Evolutionary conservation across 1,140 invertebrate genomes (phyloP), one percentile per base, ranked within the genome.

Genomic region (Piezodorus guildinii): DNA sequence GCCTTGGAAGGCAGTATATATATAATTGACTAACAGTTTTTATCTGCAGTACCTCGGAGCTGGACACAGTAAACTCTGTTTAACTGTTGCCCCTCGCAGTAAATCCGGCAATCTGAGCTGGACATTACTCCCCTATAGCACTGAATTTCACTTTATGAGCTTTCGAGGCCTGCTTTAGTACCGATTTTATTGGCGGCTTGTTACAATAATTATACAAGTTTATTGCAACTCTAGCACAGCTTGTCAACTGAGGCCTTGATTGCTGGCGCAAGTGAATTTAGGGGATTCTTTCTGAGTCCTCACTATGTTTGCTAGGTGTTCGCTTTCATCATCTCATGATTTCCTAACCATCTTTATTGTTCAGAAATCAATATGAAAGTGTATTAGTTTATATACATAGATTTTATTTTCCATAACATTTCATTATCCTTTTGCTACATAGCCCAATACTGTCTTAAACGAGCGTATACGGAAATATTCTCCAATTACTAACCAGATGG

Each of bases 161-260:
- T 23, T 56, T 23, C 23, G 23, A 21, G 17, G 17, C 23, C 52
- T 23, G 19, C 52, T 56, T 56, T 56, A 56, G 19, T 56, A 15
- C 17, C 23, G 2, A 21, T 56, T 56, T 56, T 56, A 56, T 56
- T 56, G 52, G 52, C 52, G 52, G 52, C 52, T 56, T 56, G 52
- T 25, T 56, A 56, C 52, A 56, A 56, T 56, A 56, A 56, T 56
- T 56, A 56, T 56, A 23, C 19, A 10, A 23, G 10, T 56, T 56
- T 56, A 56, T 56, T 56, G 52, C 52, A 10, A 39, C 34, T 21
- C 46, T 56, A 25, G 19, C 23, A 19, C 52, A 56, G 23, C 46
- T 49, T 49, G 46, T 49, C 52, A 56, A 56, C 52, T 6, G 3
- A 9, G 19, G 10, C 23, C 17, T 56, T 56, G 52, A 56, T 56